These are phyloP conservation scores for Disparrhopalites patrizii DNA, from an alignment of 2,888 invertebrate species.

Conservation along the genomic window DNA sequence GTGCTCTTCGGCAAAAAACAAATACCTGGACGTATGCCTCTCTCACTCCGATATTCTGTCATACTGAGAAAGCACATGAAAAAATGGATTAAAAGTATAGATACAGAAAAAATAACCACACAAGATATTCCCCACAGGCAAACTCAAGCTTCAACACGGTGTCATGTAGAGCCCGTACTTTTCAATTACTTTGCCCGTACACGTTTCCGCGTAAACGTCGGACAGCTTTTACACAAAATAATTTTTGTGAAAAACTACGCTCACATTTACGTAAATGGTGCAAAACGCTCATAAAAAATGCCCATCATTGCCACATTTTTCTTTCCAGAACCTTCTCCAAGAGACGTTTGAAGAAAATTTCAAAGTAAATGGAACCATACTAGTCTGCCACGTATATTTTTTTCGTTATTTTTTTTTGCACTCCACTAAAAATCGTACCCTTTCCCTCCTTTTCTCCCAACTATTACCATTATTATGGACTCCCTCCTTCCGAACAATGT, in stretches of 20 bases:
- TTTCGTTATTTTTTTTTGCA: neutral
- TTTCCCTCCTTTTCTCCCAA: too few species aligned
- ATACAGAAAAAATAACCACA: neutral
- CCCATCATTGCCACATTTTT: too few species aligned
- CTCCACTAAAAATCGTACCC: too few species aligned
- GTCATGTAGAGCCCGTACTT: neutral
- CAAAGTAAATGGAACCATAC: too few species aligned
- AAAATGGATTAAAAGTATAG: neutral
- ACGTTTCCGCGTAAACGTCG: neutral
- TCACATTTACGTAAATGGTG: neutral
- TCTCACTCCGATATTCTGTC: too few species aligned
- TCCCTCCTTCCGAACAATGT: neutral
- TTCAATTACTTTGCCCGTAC: neutral
- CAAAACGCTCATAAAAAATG: too few species aligned
- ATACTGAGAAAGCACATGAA: neutral
- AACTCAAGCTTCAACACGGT: too few species aligned
- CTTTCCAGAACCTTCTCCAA: too few species aligned
- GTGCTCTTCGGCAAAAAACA: too few species aligned
- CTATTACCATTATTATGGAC: neutral
- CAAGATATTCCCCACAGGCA: neutral
- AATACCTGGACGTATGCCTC: too few species aligned
- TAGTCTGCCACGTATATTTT: neutral
- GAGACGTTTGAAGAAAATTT: too few species aligned
- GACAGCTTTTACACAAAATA: neutral
- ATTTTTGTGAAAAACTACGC: neutral